Evolutionary conservation across 2,113 vertebrate species (phyloP).

Genomic region (Platysternon megacephalum): DNA sequence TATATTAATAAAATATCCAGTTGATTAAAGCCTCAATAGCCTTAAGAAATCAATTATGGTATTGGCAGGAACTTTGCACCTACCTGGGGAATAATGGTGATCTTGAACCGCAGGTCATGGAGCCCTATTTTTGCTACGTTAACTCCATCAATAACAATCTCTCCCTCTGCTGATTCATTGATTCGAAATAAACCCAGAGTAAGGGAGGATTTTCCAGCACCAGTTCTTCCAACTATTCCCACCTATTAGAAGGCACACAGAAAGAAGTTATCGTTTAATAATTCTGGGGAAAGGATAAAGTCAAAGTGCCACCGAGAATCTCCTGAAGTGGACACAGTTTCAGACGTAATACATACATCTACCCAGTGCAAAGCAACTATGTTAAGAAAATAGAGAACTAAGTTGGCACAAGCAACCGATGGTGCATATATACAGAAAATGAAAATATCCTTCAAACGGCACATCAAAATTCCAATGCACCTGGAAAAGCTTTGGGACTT

Average conservation of each 20-base stretch:
- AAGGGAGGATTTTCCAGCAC: constrained; percentile 95
- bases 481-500: background rate
- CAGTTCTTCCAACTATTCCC: constrained; percentile 95
- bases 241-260: constrained; percentile 77
- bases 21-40: background rate
- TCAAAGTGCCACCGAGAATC: background rate
- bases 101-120: constrained; percentile 90
- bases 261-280: background rate
- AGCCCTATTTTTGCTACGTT: constrained; percentile 92
- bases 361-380: background rate
- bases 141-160: constrained; percentile 90
- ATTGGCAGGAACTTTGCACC: background rate
- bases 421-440: background rate
- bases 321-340: accelerated
- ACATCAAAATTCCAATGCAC: background rate
- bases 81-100: constrained; percentile 98
- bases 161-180: constrained; percentile 88
- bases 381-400: background rate
- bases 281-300: background rate
- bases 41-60: background rate
- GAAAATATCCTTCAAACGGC: background rate
- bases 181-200: constrained; percentile 95
- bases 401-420: background rate
- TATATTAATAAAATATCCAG: background rate
- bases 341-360: accelerated